These are phyloP conservation scores for Adelphocoris suturalis DNA, from an alignment of 2,888 invertebrate species.

Conservation along the genomic window DNA sequence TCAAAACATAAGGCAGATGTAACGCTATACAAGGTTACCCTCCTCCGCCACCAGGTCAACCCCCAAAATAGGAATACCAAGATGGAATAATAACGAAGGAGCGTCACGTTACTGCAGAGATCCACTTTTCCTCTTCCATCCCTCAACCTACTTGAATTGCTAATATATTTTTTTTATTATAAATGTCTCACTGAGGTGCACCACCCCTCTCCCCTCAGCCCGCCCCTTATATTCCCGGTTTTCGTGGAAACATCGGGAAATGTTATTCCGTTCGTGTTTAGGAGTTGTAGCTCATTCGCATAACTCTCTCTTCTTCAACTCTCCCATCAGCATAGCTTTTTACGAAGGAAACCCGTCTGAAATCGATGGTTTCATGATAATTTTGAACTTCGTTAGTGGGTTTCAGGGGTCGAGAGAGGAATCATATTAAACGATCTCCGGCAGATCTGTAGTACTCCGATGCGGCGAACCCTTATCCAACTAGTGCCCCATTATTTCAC, in stretches of 20 bases:
- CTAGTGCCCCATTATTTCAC: too few relatives aligned
- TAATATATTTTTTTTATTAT: conserved; percentile 56
- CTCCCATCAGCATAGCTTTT: neutral
- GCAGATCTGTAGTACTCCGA: neutral
- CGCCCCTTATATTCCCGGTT: neutral
- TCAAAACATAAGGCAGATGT: conserved; percentile 12
- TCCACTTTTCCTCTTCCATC: conserved; percentile 4
- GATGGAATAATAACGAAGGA: conserved; percentile 64
- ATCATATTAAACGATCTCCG: neutral
- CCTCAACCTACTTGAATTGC: conserved; percentile 50
- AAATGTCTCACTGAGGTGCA: conserved; percentile 27
- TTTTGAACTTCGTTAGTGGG: neutral
- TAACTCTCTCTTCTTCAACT: conserved; percentile 20
- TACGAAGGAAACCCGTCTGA: neutral
- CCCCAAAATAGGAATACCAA: conserved; percentile 52
- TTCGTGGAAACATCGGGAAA: conserved; percentile 33
- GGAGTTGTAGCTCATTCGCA: neutral
- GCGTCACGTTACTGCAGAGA: conserved; percentile 56
- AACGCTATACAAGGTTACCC: conserved; percentile 22
- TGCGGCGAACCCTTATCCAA: neutral
- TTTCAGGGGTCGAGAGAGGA: neutral
- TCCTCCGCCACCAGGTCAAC: neutral
- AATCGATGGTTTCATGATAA: neutral
- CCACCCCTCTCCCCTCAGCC: neutral
- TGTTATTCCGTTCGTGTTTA: conserved; percentile 35